A percentile compares a stretch with the other conserved stretches of the same genome.
These are phyloP conservation scores for Corythucha ciliata DNA, from an alignment of 2,888 invertebrate species.

Conservation along the genomic window DNA sequence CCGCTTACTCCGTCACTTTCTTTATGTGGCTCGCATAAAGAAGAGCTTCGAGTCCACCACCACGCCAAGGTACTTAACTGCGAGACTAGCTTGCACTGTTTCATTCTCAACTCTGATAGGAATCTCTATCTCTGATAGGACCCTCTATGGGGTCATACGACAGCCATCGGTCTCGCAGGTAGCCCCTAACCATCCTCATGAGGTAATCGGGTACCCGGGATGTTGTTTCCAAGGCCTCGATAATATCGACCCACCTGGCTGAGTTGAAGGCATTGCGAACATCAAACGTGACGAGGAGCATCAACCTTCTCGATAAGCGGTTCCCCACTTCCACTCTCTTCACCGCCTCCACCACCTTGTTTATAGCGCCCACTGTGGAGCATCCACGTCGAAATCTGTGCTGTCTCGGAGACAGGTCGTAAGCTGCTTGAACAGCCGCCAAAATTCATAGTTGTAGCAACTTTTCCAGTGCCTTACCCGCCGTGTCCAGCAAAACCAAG, in stretches of 20 bases:
- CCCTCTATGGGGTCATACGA: too few relatives aligned
- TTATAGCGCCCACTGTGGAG: slow-evolving; percentile 29
- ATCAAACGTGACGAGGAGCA: slow-evolving; percentile 22
- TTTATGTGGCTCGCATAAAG: too few relatives aligned
- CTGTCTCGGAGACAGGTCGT: slow-evolving; percentile 28
- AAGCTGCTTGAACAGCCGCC: too few relatives aligned
- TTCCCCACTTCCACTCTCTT: not conserved
- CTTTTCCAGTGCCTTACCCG: too few relatives aligned
- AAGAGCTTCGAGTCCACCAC: slow-evolving; percentile 28
- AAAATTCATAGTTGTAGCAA: too few relatives aligned
- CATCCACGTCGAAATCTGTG: slow-evolving; percentile 30
- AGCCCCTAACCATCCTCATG: slow-evolving; percentile 27
- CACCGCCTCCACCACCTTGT: slow-evolving; percentile 22
- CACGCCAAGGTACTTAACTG: slow-evolving; percentile 20
- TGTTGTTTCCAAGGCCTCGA: slow-evolving; percentile 23
- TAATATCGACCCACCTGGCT: slow-evolving; percentile 28
- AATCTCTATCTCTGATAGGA: too few relatives aligned
- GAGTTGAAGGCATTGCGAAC: slow-evolving; percentile 32
- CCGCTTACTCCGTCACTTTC: too few relatives aligned
- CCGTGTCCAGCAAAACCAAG: too few relatives aligned
- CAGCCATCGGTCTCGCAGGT: slow-evolving; percentile 29
- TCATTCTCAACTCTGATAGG: too few relatives aligned
- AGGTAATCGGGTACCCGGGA: slow-evolving; percentile 28
- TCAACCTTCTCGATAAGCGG: not conserved
- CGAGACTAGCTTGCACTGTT: too few relatives aligned